These are phyloP conservation scores for Cremastobaeus sp. DNA, from an alignment of 2,888 invertebrate species.

Conservation along the genomic window DNA sequence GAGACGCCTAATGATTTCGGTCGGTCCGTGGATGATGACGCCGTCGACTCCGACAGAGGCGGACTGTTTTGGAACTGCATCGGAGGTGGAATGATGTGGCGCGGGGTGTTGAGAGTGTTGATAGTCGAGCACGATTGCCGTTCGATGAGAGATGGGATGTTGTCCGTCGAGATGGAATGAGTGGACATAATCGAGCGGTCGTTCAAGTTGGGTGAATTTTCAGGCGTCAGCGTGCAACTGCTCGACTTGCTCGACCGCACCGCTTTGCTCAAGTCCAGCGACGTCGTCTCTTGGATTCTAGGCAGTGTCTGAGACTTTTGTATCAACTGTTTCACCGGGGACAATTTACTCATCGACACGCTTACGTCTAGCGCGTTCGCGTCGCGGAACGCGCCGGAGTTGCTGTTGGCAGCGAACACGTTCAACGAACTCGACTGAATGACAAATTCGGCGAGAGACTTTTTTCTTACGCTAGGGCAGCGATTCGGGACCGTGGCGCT, in stretches of 20 bases:
- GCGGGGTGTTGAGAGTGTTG: conserved; percentile 58
- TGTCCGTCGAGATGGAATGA: conserved; percentile 62
- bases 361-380: conserved; percentile 68
- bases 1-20: conserved; percentile 69
- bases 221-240: conserved; percentile 77
- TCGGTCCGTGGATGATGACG: conserved; percentile 70
- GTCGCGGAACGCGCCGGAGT: conserved; percentile 70
- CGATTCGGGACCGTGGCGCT: conserved; percentile 79
- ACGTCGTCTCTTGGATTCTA: conserved; percentile 83
- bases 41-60: conserved; percentile 81
- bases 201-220: conserved; percentile 69
- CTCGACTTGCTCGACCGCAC: conserved; percentile 75
- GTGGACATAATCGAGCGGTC: conserved; percentile 58
- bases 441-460: conserved; percentile 84
- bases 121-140: conserved; percentile 55
- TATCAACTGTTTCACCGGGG: conserved; percentile 67
- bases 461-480: conserved; percentile 79
- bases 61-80: conserved; percentile 82
- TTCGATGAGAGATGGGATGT: conserved; percentile 66
- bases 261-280: conserved; percentile 82
- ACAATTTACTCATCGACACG: conserved; percentile 61
- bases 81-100: conserved; percentile 86
- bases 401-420: conserved; percentile 71
- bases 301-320: conserved; percentile 80
- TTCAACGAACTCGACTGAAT: conserved; percentile 83